Base-by-base conservation (phyloP, 2,797 vertebrate species). In the Masticophis lateralis region DNA sequence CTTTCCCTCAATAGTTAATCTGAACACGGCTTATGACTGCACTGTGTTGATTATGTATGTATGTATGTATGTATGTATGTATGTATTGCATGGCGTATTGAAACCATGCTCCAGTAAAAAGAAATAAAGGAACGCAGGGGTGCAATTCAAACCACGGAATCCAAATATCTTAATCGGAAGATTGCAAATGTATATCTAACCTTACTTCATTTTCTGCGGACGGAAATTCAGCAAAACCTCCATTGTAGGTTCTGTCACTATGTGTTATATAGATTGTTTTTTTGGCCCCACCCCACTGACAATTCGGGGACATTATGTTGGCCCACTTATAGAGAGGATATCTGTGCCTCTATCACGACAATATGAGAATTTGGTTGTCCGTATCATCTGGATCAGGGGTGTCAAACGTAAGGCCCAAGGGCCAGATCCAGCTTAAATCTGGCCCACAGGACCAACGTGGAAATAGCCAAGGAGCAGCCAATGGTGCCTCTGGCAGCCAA, bases 21-120 rank as follows among this genome's bases (percentile, higher is more conserved):
- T 94, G 96, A 92, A 97, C 97, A 97, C 97, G 97, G 97, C 97
- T 96, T 97, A 96, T 93, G 97, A 97, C 96, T 96, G 96, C 97
- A 97, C 56, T 18, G 95, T 93, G 27, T 27, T 61, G 8, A 27
- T 90, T 20, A 69, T 69, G 14, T 32, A 66, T 66, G 25, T 11
- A 61, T 27, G 12, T n/a, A 66, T 66, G 25, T 11, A 61, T 27
- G 12, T n/a, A 66, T 6, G 22, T 61, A 27, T 61, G 11, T 61
- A n/a, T 66, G 14, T 14, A 66, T 66, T 0, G 2, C n/a, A 32
- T 16, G 63, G 63, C 13, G 1, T 2, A 2, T n/a, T n/a, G 1
- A 66, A 66, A 66, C 14, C 12, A 5, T 5, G 12, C 14, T 66
- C 28, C 28, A n/a, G 28, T 5, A 69, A 16, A 69, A n/a, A 61